Percentiles rank a stretch among this genome's conserved stretches.
These are phyloP conservation scores for Mugil cephalus DNA, from an alignment of 2,113 vertebrate genomes.

Conservation along the genomic window DNA sequence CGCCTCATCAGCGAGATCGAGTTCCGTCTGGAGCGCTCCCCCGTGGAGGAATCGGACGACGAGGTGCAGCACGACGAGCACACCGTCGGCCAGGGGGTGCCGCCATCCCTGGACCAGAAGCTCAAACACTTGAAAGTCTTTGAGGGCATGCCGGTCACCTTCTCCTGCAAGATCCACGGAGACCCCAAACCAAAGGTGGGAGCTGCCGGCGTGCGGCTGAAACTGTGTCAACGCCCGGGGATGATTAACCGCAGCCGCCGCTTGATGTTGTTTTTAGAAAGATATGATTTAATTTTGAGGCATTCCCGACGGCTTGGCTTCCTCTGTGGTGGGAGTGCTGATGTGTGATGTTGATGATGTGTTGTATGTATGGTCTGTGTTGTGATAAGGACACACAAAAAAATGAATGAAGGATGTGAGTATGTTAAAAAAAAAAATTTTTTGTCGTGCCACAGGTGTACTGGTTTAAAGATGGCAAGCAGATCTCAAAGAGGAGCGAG, in stretches of 20 bases:
- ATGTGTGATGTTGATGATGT: constrained; percentile 54
- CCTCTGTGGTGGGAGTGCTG: constrained; percentile 26
- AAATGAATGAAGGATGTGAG: too few species aligned
- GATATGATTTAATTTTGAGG: not conserved
- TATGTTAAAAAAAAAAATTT: not conserved
- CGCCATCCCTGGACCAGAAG: constrained; percentile 90
- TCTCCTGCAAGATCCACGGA: constrained; percentile 92
- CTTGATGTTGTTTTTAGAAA: not conserved
- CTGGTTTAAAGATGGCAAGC: constrained; percentile 99
- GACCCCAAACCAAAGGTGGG: constrained; percentile 95
- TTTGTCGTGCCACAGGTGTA: constrained; percentile 86
- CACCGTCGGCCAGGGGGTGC: constrained; percentile 72
- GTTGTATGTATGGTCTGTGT: constrained; percentile 22
- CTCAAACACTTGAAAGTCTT: constrained; percentile 97
- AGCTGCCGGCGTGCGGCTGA: constrained; percentile 13
- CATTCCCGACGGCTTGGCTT: not conserved
- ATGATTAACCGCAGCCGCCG: not conserved
- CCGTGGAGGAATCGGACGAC: constrained; percentile 93
- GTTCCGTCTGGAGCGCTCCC: constrained; percentile 94
- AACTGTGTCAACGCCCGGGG: not conserved
- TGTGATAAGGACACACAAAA: constrained; percentile 53
- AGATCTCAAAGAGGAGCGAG: constrained; percentile 96
- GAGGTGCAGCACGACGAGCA: constrained; percentile 88
- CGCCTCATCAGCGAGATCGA: constrained; percentile 98
- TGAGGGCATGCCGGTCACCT: constrained; percentile 96